Evolutionary conservation across 2,888 invertebrate species (phyloP).

Genomic region (Andricus curvator): DNA sequence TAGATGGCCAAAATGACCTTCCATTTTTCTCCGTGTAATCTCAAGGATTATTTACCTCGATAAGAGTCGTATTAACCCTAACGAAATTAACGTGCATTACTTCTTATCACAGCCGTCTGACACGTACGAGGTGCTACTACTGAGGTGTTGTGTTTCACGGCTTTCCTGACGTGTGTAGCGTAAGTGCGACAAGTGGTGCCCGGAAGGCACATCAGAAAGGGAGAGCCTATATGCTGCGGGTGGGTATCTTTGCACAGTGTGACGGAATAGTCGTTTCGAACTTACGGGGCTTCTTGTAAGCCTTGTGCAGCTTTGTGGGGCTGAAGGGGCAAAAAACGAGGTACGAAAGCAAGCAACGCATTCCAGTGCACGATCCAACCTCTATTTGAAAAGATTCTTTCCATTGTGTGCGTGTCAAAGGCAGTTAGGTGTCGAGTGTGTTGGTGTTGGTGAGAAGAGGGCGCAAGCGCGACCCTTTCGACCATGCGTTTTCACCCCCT

Average conservation of each 20-base stretch:
- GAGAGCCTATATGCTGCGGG: background rate
- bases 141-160: conserved; percentile 13
- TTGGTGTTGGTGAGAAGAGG: background rate
- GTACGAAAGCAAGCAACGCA: conserved; percentile 22
- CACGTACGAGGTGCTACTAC: conserved; percentile 14
- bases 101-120: conserved; percentile 8
- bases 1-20: too few relatives aligned
- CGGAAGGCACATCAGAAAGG: background rate
- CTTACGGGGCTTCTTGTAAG: conserved; percentile 24
- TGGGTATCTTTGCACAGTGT: background rate
- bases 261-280: conserved; percentile 18
- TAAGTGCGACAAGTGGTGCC: conserved; percentile 24
- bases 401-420: background rate
- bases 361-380: conserved; percentile 19
- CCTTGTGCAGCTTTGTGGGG: conserved; percentile 15
- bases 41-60: conserved; percentile 2
- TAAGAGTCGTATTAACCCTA: conserved; percentile 21
- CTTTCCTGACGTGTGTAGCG: conserved; percentile 15
- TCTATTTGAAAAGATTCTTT: conserved; percentile 20
- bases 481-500: conserved; percentile 12
- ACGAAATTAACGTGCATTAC: conserved; percentile 13
- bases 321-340: background rate
- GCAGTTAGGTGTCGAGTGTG: background rate
- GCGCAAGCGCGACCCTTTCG: conserved; percentile 28
- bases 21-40: background rate